Evolutionary conservation across 1,140 invertebrate genomes (phyloP).

Genomic region (Sycophila sp.): DNA sequence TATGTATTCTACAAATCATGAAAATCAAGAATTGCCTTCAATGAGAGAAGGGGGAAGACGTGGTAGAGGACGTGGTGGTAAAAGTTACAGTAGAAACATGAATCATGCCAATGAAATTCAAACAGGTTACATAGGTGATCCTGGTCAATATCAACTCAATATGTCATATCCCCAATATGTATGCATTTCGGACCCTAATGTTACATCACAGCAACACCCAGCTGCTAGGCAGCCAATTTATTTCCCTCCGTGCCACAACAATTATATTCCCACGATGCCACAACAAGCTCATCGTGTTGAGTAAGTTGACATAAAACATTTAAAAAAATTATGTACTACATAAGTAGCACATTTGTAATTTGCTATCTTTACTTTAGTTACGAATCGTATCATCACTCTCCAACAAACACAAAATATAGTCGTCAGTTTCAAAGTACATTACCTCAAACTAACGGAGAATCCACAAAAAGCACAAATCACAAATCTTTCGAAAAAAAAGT

Average conservation of each 20-base stretch:
- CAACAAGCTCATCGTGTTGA: slow-evolving; percentile 45
- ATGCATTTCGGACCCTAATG: slow-evolving; percentile 41
- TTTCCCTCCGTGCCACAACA: slow-evolving; percentile 39
- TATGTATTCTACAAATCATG: slow-evolving; percentile 42
- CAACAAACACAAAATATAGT: slow-evolving; percentile 47
- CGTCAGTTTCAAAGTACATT: slow-evolving; percentile 45
- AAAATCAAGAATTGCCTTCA: slow-evolving; percentile 47
- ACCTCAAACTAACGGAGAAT: slow-evolving; percentile 46
- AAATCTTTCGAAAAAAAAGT: slow-evolving; percentile 41
- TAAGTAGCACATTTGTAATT: slow-evolving; percentile 41
- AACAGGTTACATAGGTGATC: slow-evolving; percentile 47
- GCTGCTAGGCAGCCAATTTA: slow-evolving; percentile 47
- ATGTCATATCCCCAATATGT: slow-evolving; percentile 39
- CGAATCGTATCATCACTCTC: slow-evolving; percentile 45
- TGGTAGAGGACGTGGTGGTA: slow-evolving; percentile 44
- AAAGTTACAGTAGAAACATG: slow-evolving; percentile 49
- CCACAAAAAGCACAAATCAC: slow-evolving; percentile 32
- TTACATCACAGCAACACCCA: slow-evolving; percentile 48
- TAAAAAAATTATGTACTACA: slow-evolving; percentile 30
- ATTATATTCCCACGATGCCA: slow-evolving; percentile 45
- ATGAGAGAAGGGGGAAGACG: slow-evolving; percentile 48
- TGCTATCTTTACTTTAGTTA: slow-evolving; percentile 43
- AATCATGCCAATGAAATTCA: slow-evolving; percentile 53
- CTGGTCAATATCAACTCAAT: slow-evolving; percentile 45
- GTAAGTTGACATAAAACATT: slow-evolving; percentile 36